Conservation (phyloP, 1,140 invertebrate species). For the Lasioglossum baleicum region DNA sequence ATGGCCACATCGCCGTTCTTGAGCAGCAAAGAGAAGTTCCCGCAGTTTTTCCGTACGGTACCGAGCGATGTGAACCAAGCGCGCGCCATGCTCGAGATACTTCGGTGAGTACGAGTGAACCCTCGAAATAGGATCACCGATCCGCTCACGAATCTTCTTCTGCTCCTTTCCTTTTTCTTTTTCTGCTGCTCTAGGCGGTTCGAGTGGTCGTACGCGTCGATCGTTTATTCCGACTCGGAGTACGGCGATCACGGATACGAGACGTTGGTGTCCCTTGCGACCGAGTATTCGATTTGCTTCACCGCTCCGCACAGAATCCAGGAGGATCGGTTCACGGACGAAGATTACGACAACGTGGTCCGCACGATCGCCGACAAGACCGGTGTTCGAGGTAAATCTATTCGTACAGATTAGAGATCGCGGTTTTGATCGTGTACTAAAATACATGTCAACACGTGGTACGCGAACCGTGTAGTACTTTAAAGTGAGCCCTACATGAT, state of each 20-base stretch:
- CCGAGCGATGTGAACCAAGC: constrained; percentile 83
- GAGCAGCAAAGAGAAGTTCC: constrained; percentile 80
- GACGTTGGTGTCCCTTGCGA: constrained; percentile 77
- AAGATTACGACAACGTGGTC: constrained; percentile 80
- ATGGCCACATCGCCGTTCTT: constrained; percentile 82
- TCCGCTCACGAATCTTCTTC: too few relatives aligned
- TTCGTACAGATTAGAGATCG: too few relatives aligned
- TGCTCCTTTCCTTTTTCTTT: too few relatives aligned
- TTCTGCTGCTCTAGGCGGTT: constrained; percentile 73
- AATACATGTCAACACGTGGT: too few relatives aligned
- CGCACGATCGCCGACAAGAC: constrained; percentile 70
- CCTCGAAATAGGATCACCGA: too few relatives aligned
- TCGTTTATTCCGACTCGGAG: constrained; percentile 83
- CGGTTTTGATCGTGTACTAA: too few relatives aligned
- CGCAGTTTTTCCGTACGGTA: constrained; percentile 83
- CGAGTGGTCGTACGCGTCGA: constrained; percentile 81
- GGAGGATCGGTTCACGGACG: constrained; percentile 73
- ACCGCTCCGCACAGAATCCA: constrained; percentile 75
- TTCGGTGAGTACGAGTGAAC: constrained; percentile 74
- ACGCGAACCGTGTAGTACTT: too few relatives aligned
- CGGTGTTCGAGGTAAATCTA: constrained; percentile 66
- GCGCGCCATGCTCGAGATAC: constrained; percentile 81
- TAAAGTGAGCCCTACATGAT: too few relatives aligned
- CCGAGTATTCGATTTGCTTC: constrained; percentile 81
- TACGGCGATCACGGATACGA: constrained; percentile 81